phyloP scores from a whole-genome alignment of 2,113 vertebrate species.

The Hiodon alosoides region DNA sequence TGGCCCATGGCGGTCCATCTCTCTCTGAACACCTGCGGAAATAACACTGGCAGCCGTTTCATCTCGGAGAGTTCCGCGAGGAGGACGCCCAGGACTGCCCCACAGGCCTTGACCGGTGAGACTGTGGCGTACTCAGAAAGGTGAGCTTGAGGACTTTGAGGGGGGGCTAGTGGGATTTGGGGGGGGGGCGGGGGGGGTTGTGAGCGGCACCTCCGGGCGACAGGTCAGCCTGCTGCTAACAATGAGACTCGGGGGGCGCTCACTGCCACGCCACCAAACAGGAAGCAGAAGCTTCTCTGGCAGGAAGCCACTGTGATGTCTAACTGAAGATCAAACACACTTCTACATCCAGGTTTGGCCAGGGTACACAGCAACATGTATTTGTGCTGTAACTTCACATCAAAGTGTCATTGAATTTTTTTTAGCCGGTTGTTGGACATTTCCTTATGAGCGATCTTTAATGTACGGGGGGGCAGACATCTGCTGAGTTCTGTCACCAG shows the following conservation, averaged over 20 bases:
- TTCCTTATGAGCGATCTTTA: slow-evolving; percentile 60
- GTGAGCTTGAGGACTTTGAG: neutral
- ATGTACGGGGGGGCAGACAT: slow-evolving; percentile 43
- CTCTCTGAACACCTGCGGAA: neutral
- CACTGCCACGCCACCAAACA: slow-evolving; percentile 33
- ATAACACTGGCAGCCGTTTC: neutral
- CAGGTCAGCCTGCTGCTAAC: slow-evolving; percentile 10
- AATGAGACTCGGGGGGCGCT: slow-evolving; percentile 7
- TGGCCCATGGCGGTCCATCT: neutral
- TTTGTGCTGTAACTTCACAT: slow-evolving; percentile 55
- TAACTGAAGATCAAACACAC: slow-evolving; percentile 46
- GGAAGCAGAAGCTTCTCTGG: slow-evolving; percentile 51
- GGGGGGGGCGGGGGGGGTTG: neutral
- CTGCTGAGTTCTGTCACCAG: slow-evolving; percentile 27
- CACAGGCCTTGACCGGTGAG: neutral
- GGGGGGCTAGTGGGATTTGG: neutral
- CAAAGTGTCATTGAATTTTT: slow-evolving; percentile 51
- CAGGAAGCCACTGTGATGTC: slow-evolving; percentile 54
- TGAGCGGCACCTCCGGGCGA: neutral
- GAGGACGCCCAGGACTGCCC: too few species aligned
- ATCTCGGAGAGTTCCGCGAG: neutral
- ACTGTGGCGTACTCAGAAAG: neutral
- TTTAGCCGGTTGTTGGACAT: slow-evolving; percentile 56
- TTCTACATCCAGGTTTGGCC: slow-evolving; percentile 41
- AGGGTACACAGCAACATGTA: slow-evolving; percentile 44